phyloP scores from a whole-genome alignment of 2,888 invertebrate species.

The Archips xylosteana region DNA sequence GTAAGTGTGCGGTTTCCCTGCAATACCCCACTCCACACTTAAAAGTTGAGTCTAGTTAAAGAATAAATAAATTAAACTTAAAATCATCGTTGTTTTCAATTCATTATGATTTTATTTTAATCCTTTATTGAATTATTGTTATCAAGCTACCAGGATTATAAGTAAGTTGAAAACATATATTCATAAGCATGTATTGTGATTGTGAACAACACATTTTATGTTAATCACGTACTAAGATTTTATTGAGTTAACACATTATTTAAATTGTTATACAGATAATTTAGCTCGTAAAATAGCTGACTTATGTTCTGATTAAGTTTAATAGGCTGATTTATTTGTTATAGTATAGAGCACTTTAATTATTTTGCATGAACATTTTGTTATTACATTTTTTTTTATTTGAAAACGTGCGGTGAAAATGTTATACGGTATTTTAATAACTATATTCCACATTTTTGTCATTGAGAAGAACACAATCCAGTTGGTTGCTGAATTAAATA shows the following conservation, averaged over 20 bases:
- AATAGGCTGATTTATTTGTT: background rate
- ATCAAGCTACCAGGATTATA: slow-evolving; percentile 65
- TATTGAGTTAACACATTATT: background rate
- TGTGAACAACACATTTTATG: slow-evolving; percentile 2
- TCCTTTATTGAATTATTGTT: slow-evolving; percentile 6
- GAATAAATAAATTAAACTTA: slow-evolving; percentile 69
- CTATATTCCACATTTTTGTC: no score
- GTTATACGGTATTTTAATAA: no score
- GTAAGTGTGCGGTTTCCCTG: slow-evolving; percentile 73
- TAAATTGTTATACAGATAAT: background rate
- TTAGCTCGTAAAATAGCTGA: background rate
- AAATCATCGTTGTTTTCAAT: slow-evolving; percentile 41
- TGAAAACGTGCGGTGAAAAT: no score
- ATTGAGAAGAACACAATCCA: no score
- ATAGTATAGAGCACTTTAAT: background rate
- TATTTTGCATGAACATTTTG: background rate
- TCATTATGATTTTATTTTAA: slow-evolving; percentile 37
- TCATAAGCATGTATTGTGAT: slow-evolving; percentile 12
- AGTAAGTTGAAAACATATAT: slow-evolving; percentile 52
- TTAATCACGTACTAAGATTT: background rate
- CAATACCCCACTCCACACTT: slow-evolving; percentile 71
- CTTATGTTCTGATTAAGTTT: background rate
- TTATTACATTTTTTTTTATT: background rate
- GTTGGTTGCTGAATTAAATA: no score
- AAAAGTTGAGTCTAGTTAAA: slow-evolving; percentile 75